Conservation (phyloP, 2,888 invertebrate species). For the Stomorhina lunata region DNA sequence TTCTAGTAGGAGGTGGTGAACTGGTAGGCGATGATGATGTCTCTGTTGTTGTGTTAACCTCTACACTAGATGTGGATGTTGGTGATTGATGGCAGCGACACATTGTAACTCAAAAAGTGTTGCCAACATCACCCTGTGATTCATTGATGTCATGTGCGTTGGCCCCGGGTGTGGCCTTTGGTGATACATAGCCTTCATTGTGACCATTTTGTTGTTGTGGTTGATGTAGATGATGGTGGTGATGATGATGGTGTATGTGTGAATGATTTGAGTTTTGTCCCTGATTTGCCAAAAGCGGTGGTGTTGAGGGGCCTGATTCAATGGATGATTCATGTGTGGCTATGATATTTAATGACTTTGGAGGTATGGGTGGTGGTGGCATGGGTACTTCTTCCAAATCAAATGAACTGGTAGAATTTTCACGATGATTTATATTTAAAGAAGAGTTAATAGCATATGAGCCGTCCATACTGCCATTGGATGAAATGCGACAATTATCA, state of each 20-base stretch:
- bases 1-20: conserved; percentile 69
- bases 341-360: conserved; percentile 75
- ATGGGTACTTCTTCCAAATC: conserved; percentile 78
- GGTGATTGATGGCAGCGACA: conserved; percentile 77
- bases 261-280: conserved; percentile 59
- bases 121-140: conserved; percentile 73
- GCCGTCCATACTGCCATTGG: conserved; percentile 72
- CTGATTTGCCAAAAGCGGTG: conserved; percentile 45
- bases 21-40: conserved; percentile 65
- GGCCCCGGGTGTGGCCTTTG: conserved; percentile 69
- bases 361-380: conserved; percentile 79
- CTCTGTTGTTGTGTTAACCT: conserved; percentile 62
- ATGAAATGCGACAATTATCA: conserved; percentile 74
- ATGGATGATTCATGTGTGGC: conserved; percentile 59
- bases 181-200: conserved; percentile 74
- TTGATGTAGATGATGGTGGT: conserved; percentile 59
- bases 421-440: conserved; percentile 75
- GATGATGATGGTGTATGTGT: conserved; percentile 67
- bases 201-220: conserved; percentile 69
- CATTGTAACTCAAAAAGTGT: conserved; percentile 79
- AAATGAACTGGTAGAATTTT: conserved; percentile 75
- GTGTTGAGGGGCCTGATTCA: conserved; percentile 23
- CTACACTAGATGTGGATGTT: conserved; percentile 65
- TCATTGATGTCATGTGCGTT: conserved; percentile 51
- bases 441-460: conserved; percentile 44